phyloP scores from a whole-genome alignment of 2,113 vertebrate genomes.

The Platysteira castanea region DNA sequence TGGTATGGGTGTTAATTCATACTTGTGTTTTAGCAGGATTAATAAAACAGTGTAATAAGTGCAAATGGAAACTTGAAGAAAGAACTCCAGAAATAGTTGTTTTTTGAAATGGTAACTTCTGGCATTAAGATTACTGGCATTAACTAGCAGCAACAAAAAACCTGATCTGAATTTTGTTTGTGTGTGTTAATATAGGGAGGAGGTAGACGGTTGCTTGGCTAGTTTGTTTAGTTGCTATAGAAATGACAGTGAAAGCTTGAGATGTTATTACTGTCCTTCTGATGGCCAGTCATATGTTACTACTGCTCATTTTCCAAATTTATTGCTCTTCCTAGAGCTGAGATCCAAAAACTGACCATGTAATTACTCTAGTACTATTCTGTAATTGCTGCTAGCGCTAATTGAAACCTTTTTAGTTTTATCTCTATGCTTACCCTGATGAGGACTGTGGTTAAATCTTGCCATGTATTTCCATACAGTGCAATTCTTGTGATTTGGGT shows the following conservation, averaged over 20 bases:
- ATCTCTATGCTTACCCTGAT: background rate
- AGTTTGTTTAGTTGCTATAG: background rate
- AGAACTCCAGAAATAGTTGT: background rate
- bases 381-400: background rate
- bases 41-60: background rate
- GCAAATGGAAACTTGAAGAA: background rate
- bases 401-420: background rate
- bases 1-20: rapidly evolving
- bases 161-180: background rate
- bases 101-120: background rate
- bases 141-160: background rate
- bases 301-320: background rate
- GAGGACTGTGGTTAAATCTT: background rate
- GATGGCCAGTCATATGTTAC: background rate
- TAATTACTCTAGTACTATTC: background rate
- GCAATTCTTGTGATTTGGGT: background rate
- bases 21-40: background rate
- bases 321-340: background rate
- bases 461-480: background rate
- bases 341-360: background rate
- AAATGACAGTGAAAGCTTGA: background rate
- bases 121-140: background rate
- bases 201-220: background rate
- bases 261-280: background rate
- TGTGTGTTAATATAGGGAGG: background rate